phyloP scores from a whole-genome alignment of 2,113 vertebrate genomes.

The Megaleporinus macrocephalus region DNA sequence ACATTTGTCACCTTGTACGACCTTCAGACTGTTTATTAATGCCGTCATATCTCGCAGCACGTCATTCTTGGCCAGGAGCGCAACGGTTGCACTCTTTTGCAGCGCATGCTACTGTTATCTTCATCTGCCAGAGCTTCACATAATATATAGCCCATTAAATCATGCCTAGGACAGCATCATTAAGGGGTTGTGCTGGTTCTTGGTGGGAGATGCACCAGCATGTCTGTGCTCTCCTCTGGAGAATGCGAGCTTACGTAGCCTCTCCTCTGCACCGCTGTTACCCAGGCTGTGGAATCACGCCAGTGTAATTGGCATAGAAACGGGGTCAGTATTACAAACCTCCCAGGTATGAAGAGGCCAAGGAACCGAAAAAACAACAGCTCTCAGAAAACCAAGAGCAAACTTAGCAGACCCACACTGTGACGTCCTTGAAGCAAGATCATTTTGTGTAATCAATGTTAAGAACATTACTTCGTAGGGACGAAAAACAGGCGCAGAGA shows the following conservation, averaged over 20 bases:
- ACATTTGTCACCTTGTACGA: too few relatives aligned
- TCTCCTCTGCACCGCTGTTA: not conserved
- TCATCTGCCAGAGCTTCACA: not conserved
- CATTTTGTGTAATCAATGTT: slow-evolving; percentile 19
- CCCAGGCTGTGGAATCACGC: not conserved
- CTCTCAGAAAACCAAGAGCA: not conserved
- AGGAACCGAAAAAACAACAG: not conserved
- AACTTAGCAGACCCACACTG: slow-evolving; percentile 1
- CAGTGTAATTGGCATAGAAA: slow-evolving; percentile 22
- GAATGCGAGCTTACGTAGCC: not conserved
- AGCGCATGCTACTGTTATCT: not conserved
- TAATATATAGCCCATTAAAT: slow-evolving; percentile 29
- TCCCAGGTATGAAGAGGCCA: slow-evolving; percentile 21
- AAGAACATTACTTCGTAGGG: slow-evolving; percentile 11
- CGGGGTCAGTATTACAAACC: slow-evolving; percentile 20
- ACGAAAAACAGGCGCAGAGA: slow-evolving; percentile 15
- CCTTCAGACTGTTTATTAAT: not conserved
- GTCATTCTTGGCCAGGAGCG: not conserved
- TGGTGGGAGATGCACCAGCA: slow-evolving; percentile 13
- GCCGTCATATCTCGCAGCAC: not conserved
- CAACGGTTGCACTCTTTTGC: not conserved
- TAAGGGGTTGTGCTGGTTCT: slow-evolving; percentile 6
- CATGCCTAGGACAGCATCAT: not conserved
- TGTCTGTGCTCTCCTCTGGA: slow-evolving; percentile 1
- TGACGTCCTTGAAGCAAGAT: slow-evolving; percentile 5